A percentile compares a stretch with the other conserved stretches of the same genome.
phyloP scores from a whole-genome alignment of 2,888 invertebrate species.

The Tetragonisca angustula region DNA sequence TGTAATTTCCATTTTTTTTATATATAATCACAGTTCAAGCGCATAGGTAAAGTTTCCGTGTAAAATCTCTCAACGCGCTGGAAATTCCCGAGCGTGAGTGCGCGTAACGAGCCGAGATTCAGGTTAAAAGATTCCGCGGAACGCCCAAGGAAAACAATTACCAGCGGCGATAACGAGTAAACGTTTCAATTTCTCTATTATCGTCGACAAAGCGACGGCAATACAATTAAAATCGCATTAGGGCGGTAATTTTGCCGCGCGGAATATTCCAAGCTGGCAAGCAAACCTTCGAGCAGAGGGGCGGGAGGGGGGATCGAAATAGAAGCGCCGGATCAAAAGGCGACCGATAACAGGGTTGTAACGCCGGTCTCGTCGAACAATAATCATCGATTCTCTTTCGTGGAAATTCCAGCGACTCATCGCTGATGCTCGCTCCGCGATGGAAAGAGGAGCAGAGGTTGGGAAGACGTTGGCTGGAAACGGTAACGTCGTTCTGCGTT shows the following conservation, averaged over 20 bases:
- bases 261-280: not conserved
- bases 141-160: not conserved
- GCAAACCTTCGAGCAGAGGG: not conserved
- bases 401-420: conserved; percentile 42
- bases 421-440: not conserved
- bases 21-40: no score
- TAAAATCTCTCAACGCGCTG: no score
- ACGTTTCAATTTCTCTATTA: not conserved
- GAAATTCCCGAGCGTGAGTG: no score
- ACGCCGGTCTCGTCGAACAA: conserved; percentile 1
- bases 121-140: not conserved
- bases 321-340: not conserved
- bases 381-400: conserved; percentile 26
- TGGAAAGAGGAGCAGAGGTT: not conserved
- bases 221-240: not conserved
- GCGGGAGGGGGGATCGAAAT: not conserved
- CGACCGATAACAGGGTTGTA: conserved; percentile 34
- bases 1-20: no score
- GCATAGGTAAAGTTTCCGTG: no score
- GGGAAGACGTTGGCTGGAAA: conserved; percentile 18
- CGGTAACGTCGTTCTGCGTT: conserved; percentile 66
- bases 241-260: not conserved
- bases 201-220: not conserved
- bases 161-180: not conserved
- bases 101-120: not conserved